Evolutionary conservation across 2,888 invertebrate genomes (phyloP).

Genomic region (Cataglyphis livida): DNA sequence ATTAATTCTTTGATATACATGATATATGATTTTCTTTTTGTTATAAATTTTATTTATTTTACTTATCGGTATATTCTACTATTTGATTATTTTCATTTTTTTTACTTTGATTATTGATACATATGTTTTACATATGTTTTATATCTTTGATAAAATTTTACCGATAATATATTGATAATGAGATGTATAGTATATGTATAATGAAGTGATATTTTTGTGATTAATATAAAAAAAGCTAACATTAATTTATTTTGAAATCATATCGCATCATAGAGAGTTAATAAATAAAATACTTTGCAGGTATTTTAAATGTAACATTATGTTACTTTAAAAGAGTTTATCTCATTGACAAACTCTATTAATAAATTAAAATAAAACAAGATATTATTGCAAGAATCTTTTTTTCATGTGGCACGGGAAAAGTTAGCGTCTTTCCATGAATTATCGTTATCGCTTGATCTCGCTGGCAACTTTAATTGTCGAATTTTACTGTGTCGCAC

Average conservation of each 20-base stretch:
- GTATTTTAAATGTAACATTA: not conserved
- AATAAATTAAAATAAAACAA: slow-evolving; percentile 5
- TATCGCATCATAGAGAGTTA: not conserved
- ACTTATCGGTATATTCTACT: not conserved
- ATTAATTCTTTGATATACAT: not conserved
- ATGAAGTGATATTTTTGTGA: not conserved
- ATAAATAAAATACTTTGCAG: not conserved
- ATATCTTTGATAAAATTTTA: not conserved
- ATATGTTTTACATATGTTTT: not conserved
- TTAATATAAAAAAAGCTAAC: not conserved
- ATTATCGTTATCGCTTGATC: not conserved
- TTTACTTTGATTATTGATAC: not conserved
- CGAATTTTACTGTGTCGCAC: slow-evolving; percentile 29
- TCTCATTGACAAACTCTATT: not conserved
- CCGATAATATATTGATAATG: not conserved
- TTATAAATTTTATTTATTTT: not conserved
- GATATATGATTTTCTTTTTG: not conserved
- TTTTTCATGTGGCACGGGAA: not conserved
- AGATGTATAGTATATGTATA: not conserved
- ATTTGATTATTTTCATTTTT: not conserved
- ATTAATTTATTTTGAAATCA: not conserved
- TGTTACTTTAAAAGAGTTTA: not conserved
- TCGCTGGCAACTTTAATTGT: not conserved
- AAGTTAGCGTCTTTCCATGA: not conserved
- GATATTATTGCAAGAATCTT: not conserved